A percentile compares a stretch with the other conserved stretches of the same genome.
These are phyloP conservation scores for Parascotia fuliginaria DNA, from an alignment of 2,888 invertebrate species.

Conservation along the genomic window DNA sequence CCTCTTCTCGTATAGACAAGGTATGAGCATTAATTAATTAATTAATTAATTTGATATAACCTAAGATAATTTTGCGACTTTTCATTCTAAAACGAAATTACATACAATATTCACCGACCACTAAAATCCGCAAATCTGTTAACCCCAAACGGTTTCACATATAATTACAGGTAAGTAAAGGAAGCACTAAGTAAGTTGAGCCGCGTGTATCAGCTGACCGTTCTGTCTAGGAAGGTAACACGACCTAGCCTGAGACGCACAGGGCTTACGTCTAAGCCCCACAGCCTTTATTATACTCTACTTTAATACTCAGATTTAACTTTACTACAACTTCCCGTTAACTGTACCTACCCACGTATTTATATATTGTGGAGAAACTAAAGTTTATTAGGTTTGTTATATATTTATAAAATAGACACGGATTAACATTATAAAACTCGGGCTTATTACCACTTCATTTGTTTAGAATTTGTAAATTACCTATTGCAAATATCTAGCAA, in stretches of 20 bases:
- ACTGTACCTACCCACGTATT: conserved; percentile 12
- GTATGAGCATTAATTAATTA: too few relatives aligned
- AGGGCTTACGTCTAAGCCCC: conserved; percentile 64
- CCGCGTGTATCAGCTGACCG: conserved; percentile 62
- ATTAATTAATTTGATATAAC: too few relatives aligned
- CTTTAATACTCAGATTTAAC: conserved; percentile 65
- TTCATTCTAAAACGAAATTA: too few relatives aligned
- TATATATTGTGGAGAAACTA: background rate
- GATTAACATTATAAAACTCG: too few relatives aligned
- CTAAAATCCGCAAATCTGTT: conserved; percentile 9
- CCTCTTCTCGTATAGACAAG: too few relatives aligned
- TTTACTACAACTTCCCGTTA: conserved; percentile 47
- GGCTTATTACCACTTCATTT: too few relatives aligned
- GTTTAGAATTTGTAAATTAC: too few relatives aligned
- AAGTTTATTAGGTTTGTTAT: background rate
- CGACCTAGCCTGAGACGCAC: conserved; percentile 59
- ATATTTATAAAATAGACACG: too few relatives aligned
- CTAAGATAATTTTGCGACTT: too few relatives aligned
- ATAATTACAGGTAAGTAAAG: conserved; percentile 14
- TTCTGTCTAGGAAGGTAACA: conserved; percentile 68
- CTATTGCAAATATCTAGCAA: too few relatives aligned
- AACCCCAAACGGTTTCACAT: background rate
- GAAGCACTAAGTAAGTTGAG: conserved; percentile 47
- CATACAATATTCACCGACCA: too few relatives aligned
- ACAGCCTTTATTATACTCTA: conserved; percentile 65